Conservation (phyloP, 2,113 vertebrate species). For the Brachyhypopomus occidentalis region DNA sequence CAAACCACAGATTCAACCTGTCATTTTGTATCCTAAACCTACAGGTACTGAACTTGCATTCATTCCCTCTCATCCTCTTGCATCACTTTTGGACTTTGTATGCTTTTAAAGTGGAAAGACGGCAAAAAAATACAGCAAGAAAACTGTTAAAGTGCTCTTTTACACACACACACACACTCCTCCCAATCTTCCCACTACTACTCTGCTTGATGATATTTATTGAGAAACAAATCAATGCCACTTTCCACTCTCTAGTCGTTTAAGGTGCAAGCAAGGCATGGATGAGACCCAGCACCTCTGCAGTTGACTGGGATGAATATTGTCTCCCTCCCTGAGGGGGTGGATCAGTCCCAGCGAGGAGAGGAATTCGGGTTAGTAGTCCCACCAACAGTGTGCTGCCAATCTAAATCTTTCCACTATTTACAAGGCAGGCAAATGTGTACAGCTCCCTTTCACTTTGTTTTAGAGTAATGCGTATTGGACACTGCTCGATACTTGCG, state of each 20-base stretch:
- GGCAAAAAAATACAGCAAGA: not conserved
- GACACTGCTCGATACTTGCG: not conserved
- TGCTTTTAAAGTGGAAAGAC: not conserved
- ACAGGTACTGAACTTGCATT: not conserved
- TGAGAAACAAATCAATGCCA: slow-evolving; percentile 23
- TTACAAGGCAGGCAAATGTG: not conserved
- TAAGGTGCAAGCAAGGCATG: not conserved
- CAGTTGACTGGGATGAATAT: not conserved
- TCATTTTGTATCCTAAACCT: not conserved
- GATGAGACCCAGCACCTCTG: not conserved
- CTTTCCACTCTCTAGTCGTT: not conserved
- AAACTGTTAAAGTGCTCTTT: not conserved
- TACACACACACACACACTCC: too few species aligned
- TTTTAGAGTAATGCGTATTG: not conserved
- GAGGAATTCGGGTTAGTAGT: not conserved
- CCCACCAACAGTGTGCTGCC: not conserved
- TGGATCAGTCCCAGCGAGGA: not conserved
- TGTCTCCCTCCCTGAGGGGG: not conserved
- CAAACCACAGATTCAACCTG: not conserved
- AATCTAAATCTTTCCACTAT: not conserved
- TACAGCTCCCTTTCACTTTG: not conserved
- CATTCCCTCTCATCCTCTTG: not conserved
- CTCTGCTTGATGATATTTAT: not conserved
- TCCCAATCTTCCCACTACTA: not conserved
- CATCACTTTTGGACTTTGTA: not conserved